Evolutionary conservation across 37 sponge, comb jelly and placozoan species (phyloP).

Genomic region (Crambe crambe): DNA sequence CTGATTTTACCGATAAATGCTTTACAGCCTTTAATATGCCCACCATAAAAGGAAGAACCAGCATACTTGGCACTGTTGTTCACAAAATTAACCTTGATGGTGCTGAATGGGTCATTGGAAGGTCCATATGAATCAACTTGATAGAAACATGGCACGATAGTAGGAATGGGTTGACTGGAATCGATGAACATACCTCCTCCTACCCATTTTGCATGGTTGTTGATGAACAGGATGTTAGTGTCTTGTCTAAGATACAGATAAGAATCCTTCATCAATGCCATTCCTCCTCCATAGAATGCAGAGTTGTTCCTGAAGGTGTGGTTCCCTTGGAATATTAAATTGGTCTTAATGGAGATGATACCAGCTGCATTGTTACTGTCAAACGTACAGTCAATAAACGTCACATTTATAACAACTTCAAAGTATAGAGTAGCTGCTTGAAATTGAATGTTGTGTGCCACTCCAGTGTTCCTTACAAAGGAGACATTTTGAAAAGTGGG

Average conservation of each 20-base stretch:
- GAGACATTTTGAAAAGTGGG: neutral
- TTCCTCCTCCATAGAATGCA: neutral
- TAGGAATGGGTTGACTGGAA: neutral
- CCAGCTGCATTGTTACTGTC: neutral
- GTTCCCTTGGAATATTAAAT: slow-evolving; percentile 1
- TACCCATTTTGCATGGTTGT: slow-evolving; percentile 7
- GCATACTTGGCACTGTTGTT: neutral
- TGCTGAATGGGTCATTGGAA: neutral
- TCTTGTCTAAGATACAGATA: neutral
- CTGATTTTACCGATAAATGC: neutral
- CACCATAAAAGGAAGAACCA: neutral
- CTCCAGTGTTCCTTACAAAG: neutral
- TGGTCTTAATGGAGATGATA: neutral
- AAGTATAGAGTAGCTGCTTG: neutral
- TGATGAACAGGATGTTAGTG: neutral
- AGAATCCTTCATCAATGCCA: neutral
- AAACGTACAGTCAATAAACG: slow-evolving; percentile 8
- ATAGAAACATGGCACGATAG: neutral
- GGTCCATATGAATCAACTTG: neutral
- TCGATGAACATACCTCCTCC: slow-evolving; percentile 2
- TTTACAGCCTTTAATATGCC: neutral
- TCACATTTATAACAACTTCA: neutral
- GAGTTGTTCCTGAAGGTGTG: neutral
- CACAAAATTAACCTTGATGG: neutral
- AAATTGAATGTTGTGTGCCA: too few species aligned